Evolutionary conservation across 1,140 invertebrate species (phyloP).

Genomic region (Ceratina calcarata): DNA sequence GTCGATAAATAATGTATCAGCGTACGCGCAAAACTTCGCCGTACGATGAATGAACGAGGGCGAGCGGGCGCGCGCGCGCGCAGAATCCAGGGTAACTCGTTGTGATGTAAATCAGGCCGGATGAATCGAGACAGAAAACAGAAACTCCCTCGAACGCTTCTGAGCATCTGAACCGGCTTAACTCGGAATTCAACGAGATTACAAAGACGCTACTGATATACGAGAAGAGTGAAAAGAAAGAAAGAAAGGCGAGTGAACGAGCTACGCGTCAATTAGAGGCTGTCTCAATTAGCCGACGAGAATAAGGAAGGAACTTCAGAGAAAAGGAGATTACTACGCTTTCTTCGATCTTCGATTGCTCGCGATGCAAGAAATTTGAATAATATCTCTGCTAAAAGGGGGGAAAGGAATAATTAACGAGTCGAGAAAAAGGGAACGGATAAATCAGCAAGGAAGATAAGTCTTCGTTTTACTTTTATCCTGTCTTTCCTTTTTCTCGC

Average conservation of each 20-base stretch:
- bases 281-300: neutral
- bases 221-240: neutral
- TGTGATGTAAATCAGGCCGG: slow-evolving; percentile 58
- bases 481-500: neutral
- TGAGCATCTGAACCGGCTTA: neutral
- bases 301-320: neutral
- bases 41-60: slow-evolving; percentile 47
- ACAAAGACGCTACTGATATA: slow-evolving; percentile 11
- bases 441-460: slow-evolving; percentile 5
- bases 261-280: slow-evolving; percentile 6
- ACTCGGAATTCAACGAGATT: slow-evolving; percentile 19
- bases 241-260: neutral
- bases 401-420: slow-evolving; percentile 17
- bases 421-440: neutral
- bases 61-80: slow-evolving; percentile 21
- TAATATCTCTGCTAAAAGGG: neutral
- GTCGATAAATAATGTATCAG: slow-evolving; percentile 64
- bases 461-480: slow-evolving; percentile 5
- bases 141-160: slow-evolving; percentile 41
- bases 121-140: slow-evolving; percentile 52
- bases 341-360: slow-evolving; percentile 5
- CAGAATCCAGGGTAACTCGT: slow-evolving; percentile 55
- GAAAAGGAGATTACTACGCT: neutral
- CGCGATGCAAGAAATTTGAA: neutral
- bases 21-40: slow-evolving; percentile 41